Conservation (phyloP, 2,113 vertebrate genomes). For the Isurus oxyrinchus region DNA sequence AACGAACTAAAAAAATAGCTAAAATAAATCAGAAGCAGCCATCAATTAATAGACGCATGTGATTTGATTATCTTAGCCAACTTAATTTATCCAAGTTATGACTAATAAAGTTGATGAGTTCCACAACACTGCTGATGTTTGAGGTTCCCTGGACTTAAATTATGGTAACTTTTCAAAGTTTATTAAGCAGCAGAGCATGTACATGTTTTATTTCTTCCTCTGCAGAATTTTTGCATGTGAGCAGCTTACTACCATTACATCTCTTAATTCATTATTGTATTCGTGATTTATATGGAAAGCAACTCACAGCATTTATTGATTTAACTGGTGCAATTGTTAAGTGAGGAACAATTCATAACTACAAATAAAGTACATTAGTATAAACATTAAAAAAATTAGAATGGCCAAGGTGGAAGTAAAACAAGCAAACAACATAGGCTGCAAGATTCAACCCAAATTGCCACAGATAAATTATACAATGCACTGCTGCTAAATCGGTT, state of each 20-base stretch:
- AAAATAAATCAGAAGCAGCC: slow-evolving; percentile 33
- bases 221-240: slow-evolving; percentile 32
- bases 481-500: slow-evolving; percentile 76
- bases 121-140: slow-evolving; percentile 31
- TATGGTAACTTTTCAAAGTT: slow-evolving; percentile 30
- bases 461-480: slow-evolving; percentile 57
- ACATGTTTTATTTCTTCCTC: slow-evolving; percentile 14
- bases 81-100: slow-evolving; percentile 34
- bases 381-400: slow-evolving; percentile 42
- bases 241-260: slow-evolving; percentile 18
- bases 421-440: slow-evolving; percentile 71
- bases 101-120: slow-evolving; percentile 20
- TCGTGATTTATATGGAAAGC: slow-evolving; percentile 65
- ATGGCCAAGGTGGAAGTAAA: slow-evolving; percentile 39
- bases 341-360: slow-evolving; percentile 76
- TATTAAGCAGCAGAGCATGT: slow-evolving; percentile 30
- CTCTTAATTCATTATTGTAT: slow-evolving; percentile 10
- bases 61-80: slow-evolving; percentile 33
- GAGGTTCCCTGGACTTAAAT: slow-evolving; percentile 30
- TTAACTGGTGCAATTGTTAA: slow-evolving; percentile 80
- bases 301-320: slow-evolving; percentile 80
- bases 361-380: slow-evolving; percentile 66
- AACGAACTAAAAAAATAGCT: slow-evolving; percentile 27
- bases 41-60: slow-evolving; percentile 29
- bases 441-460: slow-evolving; percentile 79